Base-by-base conservation (phyloP, 37 sponge, comb jelly and placozoan species). In the Corticium candelabrum region DNA sequence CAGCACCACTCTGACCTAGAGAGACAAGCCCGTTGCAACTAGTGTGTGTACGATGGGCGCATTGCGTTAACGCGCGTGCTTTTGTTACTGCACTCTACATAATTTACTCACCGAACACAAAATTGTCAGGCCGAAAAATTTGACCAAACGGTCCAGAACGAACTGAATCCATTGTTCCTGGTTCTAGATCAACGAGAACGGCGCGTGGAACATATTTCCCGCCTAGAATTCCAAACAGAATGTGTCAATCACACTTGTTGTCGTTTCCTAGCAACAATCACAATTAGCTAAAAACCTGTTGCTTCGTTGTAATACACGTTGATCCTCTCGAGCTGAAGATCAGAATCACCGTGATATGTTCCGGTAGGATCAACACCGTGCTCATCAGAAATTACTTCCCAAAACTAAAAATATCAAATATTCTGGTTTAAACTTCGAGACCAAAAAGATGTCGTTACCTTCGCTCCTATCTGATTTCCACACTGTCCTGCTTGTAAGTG, bases 401-500 rank as follows among this genome's bases (percentile, higher is more conserved):
- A n/a, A 88, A 38, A 92, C 92, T 43, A 89, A 82, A 43, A 89
- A 84, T 78, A 84, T 78, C 84, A 78, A 83, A 56, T 69, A 79
- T 4, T 77, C 81, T 84, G 5, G 78, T n/a, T n/a, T n/a, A n/a
- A n/a, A n/a, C n/a, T n/a, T n/a, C n/a, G n/a, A n/a, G n/a, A n/a
- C n/a, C n/a, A n/a, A n/a, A n/a, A n/a, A n/a, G n/a, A n/a, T n/a
- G n/a, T n/a, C 68, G 68, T 81, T 41, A 95, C 90, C 85, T 97
- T 97, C 78, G 98, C 94, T 69, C 98, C 98, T 73, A 97, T 97
- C 77, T 97, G 98, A 95, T 97, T 97, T 74, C 98, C 98, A 82
- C 98, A 97, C 77, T 97, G 98, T 80, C 98, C 98, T n/a, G 98
- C 98, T 77, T 97, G 98, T 75, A 97, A 74, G 56, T 97, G 98